These are phyloP conservation scores for Drosophila murphyi DNA, from an alignment of 1,140 invertebrate genomes.

Conservation along the genomic window DNA sequence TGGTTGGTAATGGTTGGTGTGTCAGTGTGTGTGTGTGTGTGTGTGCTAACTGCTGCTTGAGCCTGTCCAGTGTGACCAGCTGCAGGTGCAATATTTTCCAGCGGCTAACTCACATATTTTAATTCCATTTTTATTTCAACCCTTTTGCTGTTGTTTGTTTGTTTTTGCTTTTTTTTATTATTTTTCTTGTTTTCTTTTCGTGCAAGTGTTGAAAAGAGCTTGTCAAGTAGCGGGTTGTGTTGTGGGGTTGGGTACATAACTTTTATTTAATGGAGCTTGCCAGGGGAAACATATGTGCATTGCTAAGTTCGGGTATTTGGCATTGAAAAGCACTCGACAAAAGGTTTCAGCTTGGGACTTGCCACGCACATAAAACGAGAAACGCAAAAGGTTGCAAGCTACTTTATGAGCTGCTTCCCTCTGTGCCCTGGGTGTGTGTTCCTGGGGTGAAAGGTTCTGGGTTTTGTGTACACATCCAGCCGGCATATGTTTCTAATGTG, in stretches of 20 bases:
- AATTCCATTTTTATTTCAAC: conserved; percentile 77
- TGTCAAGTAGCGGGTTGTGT: conserved; percentile 11
- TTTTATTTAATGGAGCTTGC: conserved; percentile 70
- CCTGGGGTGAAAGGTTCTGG: neutral
- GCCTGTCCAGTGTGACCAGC: conserved; percentile 36
- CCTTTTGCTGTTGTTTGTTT: conserved; percentile 45
- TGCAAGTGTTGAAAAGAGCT: conserved; percentile 69
- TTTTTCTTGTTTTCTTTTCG: conserved; percentile 34
- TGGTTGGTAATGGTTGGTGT: conserved; percentile 65
- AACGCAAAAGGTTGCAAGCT: conserved; percentile 44
- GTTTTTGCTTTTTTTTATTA: conserved; percentile 24
- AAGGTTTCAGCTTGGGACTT: conserved; percentile 43
- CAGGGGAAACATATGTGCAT: conserved; percentile 58
- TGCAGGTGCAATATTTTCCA: conserved; percentile 75
- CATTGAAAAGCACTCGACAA: conserved; percentile 66
- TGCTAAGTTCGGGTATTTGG: conserved; percentile 48
- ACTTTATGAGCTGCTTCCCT: conserved; percentile 26
- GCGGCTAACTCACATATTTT: conserved; percentile 67
- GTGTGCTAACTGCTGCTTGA: conserved; percentile 15
- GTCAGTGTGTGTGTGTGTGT: conserved; percentile 26
- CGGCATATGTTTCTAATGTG: conserved; percentile 64
- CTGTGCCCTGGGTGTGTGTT: neutral
- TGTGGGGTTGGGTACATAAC: conserved; percentile 48
- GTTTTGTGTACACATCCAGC: conserved; percentile 3
- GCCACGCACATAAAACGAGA: conserved; percentile 5